A percentile compares a stretch with the other conserved stretches of the same genome.
Conservation (phyloP, 2,797 vertebrate genomes). For the Gambusia yucatana region DNA sequence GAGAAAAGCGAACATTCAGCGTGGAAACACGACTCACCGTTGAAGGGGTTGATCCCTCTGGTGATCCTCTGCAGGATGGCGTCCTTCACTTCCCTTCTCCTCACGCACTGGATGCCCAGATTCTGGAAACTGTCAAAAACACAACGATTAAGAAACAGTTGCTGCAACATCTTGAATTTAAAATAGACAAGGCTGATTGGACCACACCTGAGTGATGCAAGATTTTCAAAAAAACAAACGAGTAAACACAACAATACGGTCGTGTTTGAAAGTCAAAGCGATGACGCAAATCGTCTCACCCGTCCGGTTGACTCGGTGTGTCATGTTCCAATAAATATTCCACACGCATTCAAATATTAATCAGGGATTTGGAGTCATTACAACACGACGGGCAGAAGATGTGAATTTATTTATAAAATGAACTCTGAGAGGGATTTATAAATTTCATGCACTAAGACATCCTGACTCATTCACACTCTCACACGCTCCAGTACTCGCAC, state of each 20-base stretch:
- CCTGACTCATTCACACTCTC: conserved; percentile 54
- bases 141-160: conserved; percentile 19
- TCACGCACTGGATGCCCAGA: conserved; percentile 97
- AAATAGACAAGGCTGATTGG: neutral
- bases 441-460: conserved; percentile 41
- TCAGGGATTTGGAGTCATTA: neutral
- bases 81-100: conserved; percentile 94
- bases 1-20: neutral
- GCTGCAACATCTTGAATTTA: neutral
- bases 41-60: conserved; percentile 93
- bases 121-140: conserved; percentile 91
- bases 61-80: conserved; percentile 89
- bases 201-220: neutral
- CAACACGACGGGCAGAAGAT: neutral
- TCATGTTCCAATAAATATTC: neutral
- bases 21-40: conserved; percentile 81
- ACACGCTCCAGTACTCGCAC: conserved; percentile 27
- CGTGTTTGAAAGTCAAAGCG: neutral
- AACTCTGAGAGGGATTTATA: conserved; percentile 22
- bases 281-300: neutral
- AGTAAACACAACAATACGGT: neutral
- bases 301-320: neutral
- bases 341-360: neutral
- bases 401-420: neutral
- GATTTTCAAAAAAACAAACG: neutral